Evolutionary conservation across 2,113 vertebrate species (phyloP), one percentile per base, ranked within the genome.

Genomic region (Datnioides undecimradiatus): DNA sequence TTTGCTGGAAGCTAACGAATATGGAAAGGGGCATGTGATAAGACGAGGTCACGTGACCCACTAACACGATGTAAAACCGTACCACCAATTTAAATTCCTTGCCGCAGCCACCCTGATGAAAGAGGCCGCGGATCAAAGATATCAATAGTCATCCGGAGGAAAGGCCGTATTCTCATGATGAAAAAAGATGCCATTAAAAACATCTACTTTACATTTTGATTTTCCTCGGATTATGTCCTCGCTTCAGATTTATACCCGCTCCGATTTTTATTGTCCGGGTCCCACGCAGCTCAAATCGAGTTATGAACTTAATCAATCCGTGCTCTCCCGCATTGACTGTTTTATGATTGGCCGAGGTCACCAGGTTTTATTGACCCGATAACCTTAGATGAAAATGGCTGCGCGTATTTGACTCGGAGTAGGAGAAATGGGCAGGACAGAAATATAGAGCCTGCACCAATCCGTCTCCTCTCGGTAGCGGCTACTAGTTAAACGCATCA

Each of bases 291-390:
- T 93, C 87, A 90, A 93, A 94, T 93, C 85, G 81, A 92, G 92
- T 93, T 93, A 93, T 85, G 90, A 93, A 93, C 88, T 91, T 93
- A 93, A 94, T 94, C 93, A 94, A 93, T 91, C 82, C 64, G 57
- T 58, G 73, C 77, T 88, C 78, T 68, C 80, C 82, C 29, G 64
- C 82, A 83, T 79, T 89, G 92, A 94, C 88, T 69, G 75, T 84
- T 93, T 95, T 94, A 94, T 93, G 92, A 94, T 91, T 89, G 87
- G 87, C 68, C 65, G 80, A 91, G 94, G 94, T 94, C 91, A 79
- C 46, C 65, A 27, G 83, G 87, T 92, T 91, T 93, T 90, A 93
- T 93, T 95, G 92, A 94, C 92, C 92, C 67, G 69, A 83, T 93
- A 92, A 92, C 93, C 94, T 87, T 66, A 75, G 82, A 90, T 88